phyloP scores from a whole-genome alignment of 2,888 invertebrate genomes.

The Theretra japonica region DNA sequence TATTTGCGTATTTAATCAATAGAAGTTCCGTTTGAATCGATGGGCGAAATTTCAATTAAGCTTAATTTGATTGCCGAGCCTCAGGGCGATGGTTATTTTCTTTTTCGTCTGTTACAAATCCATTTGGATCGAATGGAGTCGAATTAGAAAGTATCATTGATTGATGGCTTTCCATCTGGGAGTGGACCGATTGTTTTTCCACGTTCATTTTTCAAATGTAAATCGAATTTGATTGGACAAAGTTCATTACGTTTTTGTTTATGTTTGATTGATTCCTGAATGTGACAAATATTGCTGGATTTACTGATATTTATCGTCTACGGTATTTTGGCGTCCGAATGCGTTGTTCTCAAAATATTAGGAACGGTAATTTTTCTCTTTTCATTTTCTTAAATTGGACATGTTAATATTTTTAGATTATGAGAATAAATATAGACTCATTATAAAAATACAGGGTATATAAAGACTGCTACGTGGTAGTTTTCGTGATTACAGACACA shows the following conservation, averaged over 20 bases:
- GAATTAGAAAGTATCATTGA: conserved; percentile 19
- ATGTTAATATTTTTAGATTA: no score
- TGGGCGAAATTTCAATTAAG: conserved; percentile 18
- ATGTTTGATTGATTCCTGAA: neutral
- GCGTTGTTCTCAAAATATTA: no score
- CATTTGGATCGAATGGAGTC: conserved; percentile 3
- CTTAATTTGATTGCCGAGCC: conserved; percentile 23
- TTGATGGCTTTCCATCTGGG: neutral
- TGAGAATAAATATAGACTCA: no score
- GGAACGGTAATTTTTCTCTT: no score
- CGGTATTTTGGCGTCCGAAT: no score
- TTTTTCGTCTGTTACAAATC: conserved; percentile 21
- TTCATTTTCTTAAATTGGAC: no score
- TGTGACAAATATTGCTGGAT: no score
- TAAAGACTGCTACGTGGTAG: no score
- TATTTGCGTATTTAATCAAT: conserved; percentile 20
- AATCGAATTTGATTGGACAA: neutral
- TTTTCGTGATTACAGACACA: no score
- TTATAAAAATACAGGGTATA: no score
- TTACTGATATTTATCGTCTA: no score
- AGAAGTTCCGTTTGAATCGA: conserved; percentile 16
- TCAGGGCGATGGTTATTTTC: conserved; percentile 7
- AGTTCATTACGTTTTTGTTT: neutral
- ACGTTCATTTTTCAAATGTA: neutral
- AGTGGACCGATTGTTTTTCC: neutral